These are phyloP conservation scores for Turritopsis dohrnii DNA, from an alignment of 30 jellyfish, hydroid and myxozoan genomes.

Conservation along the genomic window DNA sequence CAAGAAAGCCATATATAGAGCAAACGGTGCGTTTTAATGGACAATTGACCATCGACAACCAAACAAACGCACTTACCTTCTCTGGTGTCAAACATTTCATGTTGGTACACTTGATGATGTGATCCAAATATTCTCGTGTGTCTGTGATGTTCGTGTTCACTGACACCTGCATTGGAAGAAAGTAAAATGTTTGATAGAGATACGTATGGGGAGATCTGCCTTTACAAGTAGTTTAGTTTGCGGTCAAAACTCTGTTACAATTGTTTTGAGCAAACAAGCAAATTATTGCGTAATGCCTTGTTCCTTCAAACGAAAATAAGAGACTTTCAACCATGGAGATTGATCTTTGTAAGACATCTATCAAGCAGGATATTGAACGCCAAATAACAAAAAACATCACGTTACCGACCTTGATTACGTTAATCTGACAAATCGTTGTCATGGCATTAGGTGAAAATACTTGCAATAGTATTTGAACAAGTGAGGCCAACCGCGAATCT, in stretches of 20 bases:
- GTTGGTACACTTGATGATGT: constrained; percentile 69
- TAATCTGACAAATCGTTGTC: no score
- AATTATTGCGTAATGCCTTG: not conserved
- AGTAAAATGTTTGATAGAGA: not conserved
- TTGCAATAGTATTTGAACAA: no score
- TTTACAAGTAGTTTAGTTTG: not conserved
- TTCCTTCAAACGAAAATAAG: not conserved
- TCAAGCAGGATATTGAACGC: no score
- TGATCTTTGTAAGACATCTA: no score
- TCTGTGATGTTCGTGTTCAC: constrained; percentile 81
- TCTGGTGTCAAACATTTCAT: constrained; percentile 94
- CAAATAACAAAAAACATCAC: no score
- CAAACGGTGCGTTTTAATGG: not conserved
- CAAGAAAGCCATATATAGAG: no score
- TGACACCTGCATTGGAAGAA: constrained; percentile 52
- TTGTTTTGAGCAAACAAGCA: not conserved
- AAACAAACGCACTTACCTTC: constrained; percentile 75
- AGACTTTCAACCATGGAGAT: not conserved
- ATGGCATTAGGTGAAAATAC: no score
- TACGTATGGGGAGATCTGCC: not conserved
- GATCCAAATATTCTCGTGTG: constrained; percentile 78
- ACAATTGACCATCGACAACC: no score
- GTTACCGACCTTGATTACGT: no score
- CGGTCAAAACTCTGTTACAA: not conserved
- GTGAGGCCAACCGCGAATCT: no score